Base-by-base conservation (phyloP, 2,888 invertebrate species). In the Tipula unca region DNA sequence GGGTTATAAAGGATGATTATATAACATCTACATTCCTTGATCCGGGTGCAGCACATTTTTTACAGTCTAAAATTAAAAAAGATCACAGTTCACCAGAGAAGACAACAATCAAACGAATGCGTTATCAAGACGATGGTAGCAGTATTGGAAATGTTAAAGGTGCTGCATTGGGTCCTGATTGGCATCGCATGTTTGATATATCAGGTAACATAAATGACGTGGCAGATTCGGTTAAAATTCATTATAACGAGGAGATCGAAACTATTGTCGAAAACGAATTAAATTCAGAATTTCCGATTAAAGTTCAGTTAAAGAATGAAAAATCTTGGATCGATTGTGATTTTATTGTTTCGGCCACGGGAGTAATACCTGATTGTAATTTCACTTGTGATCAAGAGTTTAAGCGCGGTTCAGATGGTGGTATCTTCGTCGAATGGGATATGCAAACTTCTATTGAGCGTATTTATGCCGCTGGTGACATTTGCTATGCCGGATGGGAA, bases 91-190 rank as follows among this genome's bases (percentile, higher is more conserved):
- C n/a, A 29, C 25, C n/a, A 10, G 17, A 14, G 2, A 36, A 29
- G 2, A 89, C 91, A 10, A 88, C 92, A 84, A 87, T 93, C 25
- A 94, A 94, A 89, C 92, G 96, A 88, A 93, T 95, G 92, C 92
- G 94, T 48, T 96, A 94, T 89, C 91, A 92, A 85, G 93, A 94
- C 88, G 88, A 91, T 20, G 89, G 91, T 36, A 87, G 90, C 29
- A 91, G 91, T 87, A 25, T 69, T 69, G 25, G 69, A 10, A 90
- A 90, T 87, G 90, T 92, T 88, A 93, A 92, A 87, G 98, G 99
- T 13, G 96, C 98, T 87, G 98, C 99, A 3, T 92, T 99, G 86
- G 99, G 99, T 0, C 99, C 99, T 8, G 98, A 99, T 91, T 99
- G 99, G 99, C 96, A 96, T 88, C 92, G 92, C 86, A 93, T 93